phyloP scores from a whole-genome alignment of 1,140 invertebrate species.

The Adelges cooleyi region DNA sequence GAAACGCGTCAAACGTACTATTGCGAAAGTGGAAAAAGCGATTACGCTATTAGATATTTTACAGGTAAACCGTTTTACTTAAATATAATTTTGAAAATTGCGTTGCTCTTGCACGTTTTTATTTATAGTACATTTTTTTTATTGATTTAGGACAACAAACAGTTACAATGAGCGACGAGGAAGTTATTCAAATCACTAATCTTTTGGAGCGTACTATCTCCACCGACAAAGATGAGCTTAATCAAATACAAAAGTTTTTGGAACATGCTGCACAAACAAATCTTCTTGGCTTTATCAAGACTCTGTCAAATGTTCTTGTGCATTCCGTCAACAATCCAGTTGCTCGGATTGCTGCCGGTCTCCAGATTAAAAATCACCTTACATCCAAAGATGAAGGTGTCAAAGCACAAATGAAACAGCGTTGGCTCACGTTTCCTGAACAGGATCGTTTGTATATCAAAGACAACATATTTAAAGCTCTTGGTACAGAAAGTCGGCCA shows the following conservation, averaged over 20 bases:
- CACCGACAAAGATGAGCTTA: constrained; percentile 89
- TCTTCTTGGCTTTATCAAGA: constrained; percentile 72
- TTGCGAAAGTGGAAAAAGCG: too few relatives aligned
- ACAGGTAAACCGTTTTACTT: too few relatives aligned
- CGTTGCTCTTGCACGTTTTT: too few relatives aligned
- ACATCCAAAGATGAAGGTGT: constrained; percentile 85
- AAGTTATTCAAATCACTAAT: not conserved
- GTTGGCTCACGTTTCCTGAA: constrained; percentile 81
- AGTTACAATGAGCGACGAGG: too few relatives aligned
- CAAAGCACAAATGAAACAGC: constrained; percentile 70
- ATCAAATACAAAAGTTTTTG: constrained; percentile 80
- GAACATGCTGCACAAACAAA: constrained; percentile 85
- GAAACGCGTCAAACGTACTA: too few relatives aligned
- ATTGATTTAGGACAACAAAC: too few relatives aligned
- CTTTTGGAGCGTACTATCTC: constrained; percentile 34
- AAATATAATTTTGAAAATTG: too few relatives aligned
- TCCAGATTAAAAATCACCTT: constrained; percentile 96
- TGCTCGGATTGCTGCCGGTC: constrained; percentile 91
- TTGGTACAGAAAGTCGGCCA: constrained; percentile 90
- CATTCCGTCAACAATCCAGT: constrained; percentile 80
- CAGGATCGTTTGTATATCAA: constrained; percentile 83
- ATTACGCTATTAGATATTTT: too few relatives aligned
- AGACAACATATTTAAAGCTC: constrained; percentile 82
- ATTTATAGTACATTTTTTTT: too few relatives aligned
- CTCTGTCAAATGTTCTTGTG: constrained; percentile 81